Percentiles rank a stretch among this genome's conserved stretches.
Conservation (phyloP, 2,888 invertebrate species). For the Pyrrhia umbra region DNA sequence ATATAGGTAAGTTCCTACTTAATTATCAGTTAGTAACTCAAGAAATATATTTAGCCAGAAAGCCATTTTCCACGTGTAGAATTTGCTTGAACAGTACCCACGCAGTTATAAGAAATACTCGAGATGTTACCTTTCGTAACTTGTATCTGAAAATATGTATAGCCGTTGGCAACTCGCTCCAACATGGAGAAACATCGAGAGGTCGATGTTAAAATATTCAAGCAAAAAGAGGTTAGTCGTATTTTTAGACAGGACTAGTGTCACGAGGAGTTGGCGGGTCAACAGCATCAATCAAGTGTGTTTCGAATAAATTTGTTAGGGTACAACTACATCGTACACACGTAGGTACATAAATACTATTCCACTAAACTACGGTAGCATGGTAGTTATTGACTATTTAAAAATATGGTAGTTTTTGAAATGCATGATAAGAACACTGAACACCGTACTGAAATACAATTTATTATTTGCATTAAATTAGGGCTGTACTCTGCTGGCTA, state of each 20-base stretch:
- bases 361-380: background rate
- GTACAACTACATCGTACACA: conserved; percentile 8
- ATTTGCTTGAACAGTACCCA: conserved; percentile 6
- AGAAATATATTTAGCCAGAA: conserved; percentile 9
- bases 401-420: too few relatives aligned
- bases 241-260: conserved; percentile 50
- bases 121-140: conserved; percentile 28
- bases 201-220: conserved; percentile 58
- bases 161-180: conserved; percentile 39
- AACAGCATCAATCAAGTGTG: conserved; percentile 50
- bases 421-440: too few relatives aligned
- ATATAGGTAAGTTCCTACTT: background rate
- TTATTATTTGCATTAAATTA: background rate
- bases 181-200: conserved; percentile 39
- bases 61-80: conserved; percentile 7
- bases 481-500: background rate
- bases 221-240: conserved; percentile 52
- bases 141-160: conserved; percentile 37
- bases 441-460: too few relatives aligned
- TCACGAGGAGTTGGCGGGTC: conserved; percentile 35
- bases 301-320: conserved; percentile 40
- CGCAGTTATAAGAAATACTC: conserved; percentile 22
- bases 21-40: conserved; percentile 1
- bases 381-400: background rate
- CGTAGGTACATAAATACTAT: background rate